phyloP scores from a whole-genome alignment of 2,888 invertebrate genomes.

The Rhyacophila evoluta region DNA sequence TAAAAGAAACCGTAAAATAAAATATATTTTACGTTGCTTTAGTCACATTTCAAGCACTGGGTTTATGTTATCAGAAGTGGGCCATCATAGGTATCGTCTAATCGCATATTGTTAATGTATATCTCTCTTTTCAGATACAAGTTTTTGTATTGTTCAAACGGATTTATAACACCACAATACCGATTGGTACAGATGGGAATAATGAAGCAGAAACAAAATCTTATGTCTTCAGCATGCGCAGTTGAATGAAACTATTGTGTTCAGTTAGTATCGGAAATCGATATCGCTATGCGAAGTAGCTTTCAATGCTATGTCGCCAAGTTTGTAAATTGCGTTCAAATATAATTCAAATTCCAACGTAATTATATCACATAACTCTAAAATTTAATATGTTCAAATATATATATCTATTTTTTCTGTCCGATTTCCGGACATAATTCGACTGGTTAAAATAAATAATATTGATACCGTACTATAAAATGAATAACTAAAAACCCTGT shows the following conservation, averaged over 20 bases:
- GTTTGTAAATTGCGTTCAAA: no score
- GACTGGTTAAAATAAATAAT: no score
- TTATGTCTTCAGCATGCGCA: neutral
- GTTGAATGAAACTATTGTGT: neutral
- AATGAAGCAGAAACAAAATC: neutral
- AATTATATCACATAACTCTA: no score
- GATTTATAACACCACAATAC: neutral
- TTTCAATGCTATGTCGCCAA: no score
- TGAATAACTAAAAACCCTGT: no score
- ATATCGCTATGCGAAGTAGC: no score
- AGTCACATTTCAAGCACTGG: neutral
- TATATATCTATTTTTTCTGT: no score
- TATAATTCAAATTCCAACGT: no score
- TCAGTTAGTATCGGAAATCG: neutral
- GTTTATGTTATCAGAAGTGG: neutral
- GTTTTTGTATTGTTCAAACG: neutral
- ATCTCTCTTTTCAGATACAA: constrained; percentile 1
- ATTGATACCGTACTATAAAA: no score
- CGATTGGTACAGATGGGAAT: neutral
- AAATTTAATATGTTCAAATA: no score
- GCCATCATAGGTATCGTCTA: neutral
- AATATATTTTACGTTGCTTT: neutral
- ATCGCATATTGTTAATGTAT: constrained; percentile 8
- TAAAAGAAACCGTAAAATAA: no score
- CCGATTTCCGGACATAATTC: no score